Evolutionary conservation across 2,888 invertebrate genomes (phyloP), one percentile per base, ranked within the genome.

Genomic region (Strigamia maritima): DNA sequence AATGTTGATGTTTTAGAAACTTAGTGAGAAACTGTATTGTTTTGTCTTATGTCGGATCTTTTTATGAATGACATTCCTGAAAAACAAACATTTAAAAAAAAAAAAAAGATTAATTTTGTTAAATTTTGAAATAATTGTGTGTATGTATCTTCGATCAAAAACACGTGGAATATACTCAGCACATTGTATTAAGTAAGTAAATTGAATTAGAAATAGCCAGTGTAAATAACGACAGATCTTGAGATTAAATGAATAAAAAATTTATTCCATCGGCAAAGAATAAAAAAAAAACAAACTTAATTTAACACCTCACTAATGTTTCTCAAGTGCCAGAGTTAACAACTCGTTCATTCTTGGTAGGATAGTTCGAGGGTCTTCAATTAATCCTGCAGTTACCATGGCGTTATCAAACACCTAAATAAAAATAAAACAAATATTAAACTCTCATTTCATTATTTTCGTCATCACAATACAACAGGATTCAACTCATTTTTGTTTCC

Each of bases 301-400:
- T 49, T 49, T 49, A 3, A 74, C 24, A 76, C 24, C 19, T 19
- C 28, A 6, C 84, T 84, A 91, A 86, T 91, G 90, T 86, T 94
- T 94, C 83, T 94, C 93, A 83, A 95, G 88, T 74, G 92, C 93
- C 86, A 92, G 90, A 1, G 91, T 89, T 81, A 98, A 87, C 78
- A 98, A 89, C 82, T 94, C 92, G 86, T 97, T 98, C 88, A 98
- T 92, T 79, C 94, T 91, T 1, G 91, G 90, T 35, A 98, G 89
- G 82, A 97, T 89, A 80, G 91, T 90, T 81, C 96, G 89, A 0
- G 98, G 94, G 88, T 98, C 97, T 85, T 96, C 93, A 0, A 97
- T 90, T 38, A 98, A 89, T 12, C 98, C 98, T 54, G 98, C 98
- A 4, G 93, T 93, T 12, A 97, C 94, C 94, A 98, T 94, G 0